Evolutionary conservation across 2,797 vertebrate genomes (phyloP).

Genomic region (Sarcophilus harrisii): DNA sequence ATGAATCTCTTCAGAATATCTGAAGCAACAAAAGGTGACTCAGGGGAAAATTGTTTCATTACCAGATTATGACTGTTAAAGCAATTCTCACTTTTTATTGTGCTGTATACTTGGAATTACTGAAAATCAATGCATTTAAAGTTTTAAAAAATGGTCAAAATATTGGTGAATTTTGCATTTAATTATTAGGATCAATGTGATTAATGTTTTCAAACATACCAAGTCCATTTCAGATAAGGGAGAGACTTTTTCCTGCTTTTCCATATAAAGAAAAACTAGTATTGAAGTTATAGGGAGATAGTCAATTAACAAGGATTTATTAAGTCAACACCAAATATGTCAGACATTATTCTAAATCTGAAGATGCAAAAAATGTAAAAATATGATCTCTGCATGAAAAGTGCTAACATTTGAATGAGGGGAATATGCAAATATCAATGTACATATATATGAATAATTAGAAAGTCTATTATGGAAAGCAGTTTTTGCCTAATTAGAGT

Average conservation of each 20-base stretch:
- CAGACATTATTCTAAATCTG: neutral
- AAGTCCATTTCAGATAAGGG: neutral
- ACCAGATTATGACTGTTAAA: neutral
- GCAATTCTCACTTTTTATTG: neutral
- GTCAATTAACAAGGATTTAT: neutral
- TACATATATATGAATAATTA: neutral
- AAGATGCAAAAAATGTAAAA: neutral
- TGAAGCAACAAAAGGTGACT: conserved; percentile 13
- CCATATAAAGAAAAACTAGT: neutral
- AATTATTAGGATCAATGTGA: neutral
- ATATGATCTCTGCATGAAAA: neutral
- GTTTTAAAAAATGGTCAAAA: neutral
- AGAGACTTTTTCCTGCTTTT: neutral
- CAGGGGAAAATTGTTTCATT: neutral
- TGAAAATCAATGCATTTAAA: neutral
- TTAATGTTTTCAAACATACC: neutral
- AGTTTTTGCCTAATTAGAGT: neutral
- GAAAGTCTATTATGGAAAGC: neutral
- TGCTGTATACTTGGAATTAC: neutral
- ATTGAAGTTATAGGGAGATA: neutral
- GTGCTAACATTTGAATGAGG: neutral
- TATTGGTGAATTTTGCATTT: neutral
- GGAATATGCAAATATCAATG: neutral
- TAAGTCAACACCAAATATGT: neutral
- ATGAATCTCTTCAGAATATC: conserved; percentile 63